Evolutionary conservation across 2,888 invertebrate species (phyloP), one percentile per base, ranked within the genome.

Genomic region (Rhingia campestris): DNA sequence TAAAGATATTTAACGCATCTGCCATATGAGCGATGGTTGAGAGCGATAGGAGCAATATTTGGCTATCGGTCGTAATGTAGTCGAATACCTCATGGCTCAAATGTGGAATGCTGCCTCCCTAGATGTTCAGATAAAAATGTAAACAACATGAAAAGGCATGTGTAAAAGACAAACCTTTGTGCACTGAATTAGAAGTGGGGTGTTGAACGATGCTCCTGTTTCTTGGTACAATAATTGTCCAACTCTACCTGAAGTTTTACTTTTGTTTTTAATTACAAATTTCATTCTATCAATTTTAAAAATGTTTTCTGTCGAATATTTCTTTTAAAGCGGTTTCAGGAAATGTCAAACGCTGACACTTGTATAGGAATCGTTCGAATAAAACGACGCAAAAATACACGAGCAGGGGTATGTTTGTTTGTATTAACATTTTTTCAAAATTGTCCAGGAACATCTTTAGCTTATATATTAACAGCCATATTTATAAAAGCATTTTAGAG

Each of bases 61-160:
- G 94, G 0, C 93, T 74, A 30, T 89, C 93, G 22, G 91, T 88
- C 53, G 94, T 94, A 5, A 96, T 92, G 90, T 94, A 93, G 86
- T 94, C 92, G 64, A 96, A 93, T 0, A 96, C 95, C 91, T 96
- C 97, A 85, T 94, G 93, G 0, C 95, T 96, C 30, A 98, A 91
- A 91, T 97, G 95, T 0, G 97, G 96, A 58, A 97, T 94, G 90
- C 95, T 95, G 54, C 97, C 98, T 87, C 95, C 94, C 95, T 96
- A 90, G 70, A 93, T 88, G 59, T 2, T 35, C 2, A 22, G 7
- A 35, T 6, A 37, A 14, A 51, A 4, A 33, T 10, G 35, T 53
- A 66, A 41, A 61, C 39, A 77, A 53, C 45, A 12, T 41, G n/a
- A 30, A 2, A 35, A 4, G n/a, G 6, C 37, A 53, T 35, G 35